Conservation (phyloP, 2,888 invertebrate species). For the Andrena chrysosceles region DNA sequence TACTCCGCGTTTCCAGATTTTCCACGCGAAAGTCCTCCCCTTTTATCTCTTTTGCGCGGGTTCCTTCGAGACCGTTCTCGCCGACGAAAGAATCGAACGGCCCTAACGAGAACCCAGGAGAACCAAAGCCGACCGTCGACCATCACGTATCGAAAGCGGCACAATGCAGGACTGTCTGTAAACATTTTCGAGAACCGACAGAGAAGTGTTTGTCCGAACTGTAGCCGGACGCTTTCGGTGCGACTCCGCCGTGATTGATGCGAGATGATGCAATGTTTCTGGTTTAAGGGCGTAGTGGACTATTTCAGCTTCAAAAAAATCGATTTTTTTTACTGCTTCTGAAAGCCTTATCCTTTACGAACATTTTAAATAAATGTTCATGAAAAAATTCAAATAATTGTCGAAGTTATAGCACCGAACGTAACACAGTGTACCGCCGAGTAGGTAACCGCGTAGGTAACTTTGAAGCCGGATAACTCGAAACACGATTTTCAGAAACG, state of each 20-base stretch:
- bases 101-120: background rate
- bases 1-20: slow-evolving; percentile 18
- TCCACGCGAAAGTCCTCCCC: slow-evolving; percentile 44
- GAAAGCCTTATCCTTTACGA: too few relatives aligned
- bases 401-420: too few relatives aligned
- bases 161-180: slow-evolving; percentile 45
- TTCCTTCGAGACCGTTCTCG: background rate
- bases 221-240: background rate
- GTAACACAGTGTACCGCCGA: too few relatives aligned
- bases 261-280: background rate
- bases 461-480: too few relatives aligned
- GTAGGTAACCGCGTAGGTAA: too few relatives aligned
- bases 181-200: slow-evolving; percentile 44
- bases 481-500: too few relatives aligned
- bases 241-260: background rate
- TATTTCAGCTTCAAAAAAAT: too few relatives aligned
- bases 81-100: background rate
- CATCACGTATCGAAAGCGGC: slow-evolving; percentile 14
- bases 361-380: too few relatives aligned
- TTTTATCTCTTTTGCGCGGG: slow-evolving; percentile 11
- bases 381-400: too few relatives aligned
- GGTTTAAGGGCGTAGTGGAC: too few relatives aligned
- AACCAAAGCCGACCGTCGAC: slow-evolving; percentile 10
- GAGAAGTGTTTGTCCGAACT: slow-evolving; percentile 40
- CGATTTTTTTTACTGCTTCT: too few relatives aligned